Evolutionary conservation across 1,140 invertebrate species (phyloP).

Genomic region (Cyclargus thomasi): DNA sequence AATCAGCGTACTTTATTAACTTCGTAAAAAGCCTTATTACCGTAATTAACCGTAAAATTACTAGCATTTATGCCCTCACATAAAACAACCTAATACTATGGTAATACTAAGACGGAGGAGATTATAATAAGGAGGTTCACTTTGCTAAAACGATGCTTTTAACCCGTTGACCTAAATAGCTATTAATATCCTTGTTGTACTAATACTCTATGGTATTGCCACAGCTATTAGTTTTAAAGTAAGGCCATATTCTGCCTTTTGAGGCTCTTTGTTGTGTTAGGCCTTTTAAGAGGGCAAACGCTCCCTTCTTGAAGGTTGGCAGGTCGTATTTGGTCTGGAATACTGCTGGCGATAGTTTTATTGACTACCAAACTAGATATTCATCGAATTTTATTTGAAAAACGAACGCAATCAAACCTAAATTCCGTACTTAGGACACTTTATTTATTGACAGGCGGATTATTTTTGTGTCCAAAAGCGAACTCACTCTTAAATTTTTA

Average conservation of each 20-base stretch:
- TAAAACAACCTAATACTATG: conserved; percentile 21
- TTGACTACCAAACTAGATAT: no score
- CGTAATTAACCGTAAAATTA: conserved; percentile 19
- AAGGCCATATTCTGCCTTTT: neutral
- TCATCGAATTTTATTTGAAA: no score
- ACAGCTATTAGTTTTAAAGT: conserved; percentile 2
- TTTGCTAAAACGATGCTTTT: conserved; percentile 38
- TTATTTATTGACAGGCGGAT: neutral
- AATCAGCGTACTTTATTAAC: neutral
- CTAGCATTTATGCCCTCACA: conserved; percentile 27
- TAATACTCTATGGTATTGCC: conserved; percentile 16
- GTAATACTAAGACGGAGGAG: conserved; percentile 29
- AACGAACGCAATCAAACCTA: no score
- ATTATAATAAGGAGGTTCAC: conserved; percentile 29
- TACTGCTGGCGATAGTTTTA: no score
- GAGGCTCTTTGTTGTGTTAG: no score
- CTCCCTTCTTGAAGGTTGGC: no score
- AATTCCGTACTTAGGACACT: neutral
- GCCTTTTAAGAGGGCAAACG: no score
- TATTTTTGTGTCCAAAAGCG: conserved; percentile 14
- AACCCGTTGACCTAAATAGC: conserved; percentile 40
- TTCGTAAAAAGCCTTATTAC: conserved; percentile 16
- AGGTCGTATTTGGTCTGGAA: no score
- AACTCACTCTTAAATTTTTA: conserved; percentile 13
- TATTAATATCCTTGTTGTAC: conserved; percentile 26